Base-by-base conservation (phyloP, 2,113 vertebrate genomes). In the Lonchura striata region DNA sequence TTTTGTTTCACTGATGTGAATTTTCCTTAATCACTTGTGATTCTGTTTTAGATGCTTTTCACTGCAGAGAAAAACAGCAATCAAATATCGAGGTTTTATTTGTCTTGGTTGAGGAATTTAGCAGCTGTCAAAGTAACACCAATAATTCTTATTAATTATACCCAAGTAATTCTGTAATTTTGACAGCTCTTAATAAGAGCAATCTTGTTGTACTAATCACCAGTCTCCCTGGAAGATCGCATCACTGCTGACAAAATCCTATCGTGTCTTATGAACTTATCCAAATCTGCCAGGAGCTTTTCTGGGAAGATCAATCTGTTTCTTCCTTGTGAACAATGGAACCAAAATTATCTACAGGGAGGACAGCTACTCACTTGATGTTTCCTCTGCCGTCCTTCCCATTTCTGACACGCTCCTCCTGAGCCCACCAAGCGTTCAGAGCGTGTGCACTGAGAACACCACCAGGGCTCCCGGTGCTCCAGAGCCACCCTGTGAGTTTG, bases 381-480 rank as follows among this genome's bases (percentile, higher is more conserved):
- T 56, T 72, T 49, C 19, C 47, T 44, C 52, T 70, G 53, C 47
- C 50, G 27, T n/a, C 75, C 60, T 78, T 63, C 35, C 33, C 11
- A 4, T 21, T 74, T 42, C 25, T 44, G 39, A 35, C 59, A 77
- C 4, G 1, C 22, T 83, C 63, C 52, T 65, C 7, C 57, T 22
- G 37, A 61, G 24, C 37, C n/a, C 49, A 25, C 23, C 8, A 7
- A 31, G 39, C 10, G 70, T 35, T 10, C 13, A 6, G 11, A 59
- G 25, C 10, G 70, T n/a, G 37, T 12, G 72, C 54, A 21, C 44
- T 8, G 39, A n/a, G 47, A 76, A 83, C 4, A 53, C 27, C 41
- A n/a, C n/a, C 3, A 49, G 27, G 27, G 39, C 33, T 84, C 9
- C 0, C 0, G 0, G 35, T 10, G 37, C 71, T n/a, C 66, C 37